These are phyloP conservation scores for Eunapius fragilis DNA, from an alignment of 37 sponge, comb jelly and placozoan genomes.

Conservation along the genomic window DNA sequence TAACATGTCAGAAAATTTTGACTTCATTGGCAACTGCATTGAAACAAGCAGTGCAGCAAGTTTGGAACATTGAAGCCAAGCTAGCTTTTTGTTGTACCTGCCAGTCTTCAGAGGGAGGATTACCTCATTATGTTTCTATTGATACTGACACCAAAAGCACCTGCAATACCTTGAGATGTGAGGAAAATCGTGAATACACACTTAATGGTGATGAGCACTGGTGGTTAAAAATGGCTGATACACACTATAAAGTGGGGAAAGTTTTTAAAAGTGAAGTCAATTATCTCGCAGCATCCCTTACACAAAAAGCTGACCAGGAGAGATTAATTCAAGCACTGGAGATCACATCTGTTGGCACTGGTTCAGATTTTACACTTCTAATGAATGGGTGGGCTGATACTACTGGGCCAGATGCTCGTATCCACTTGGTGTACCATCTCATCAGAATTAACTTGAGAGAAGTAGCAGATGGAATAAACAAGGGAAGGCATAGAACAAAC, in stretches of 20 bases:
- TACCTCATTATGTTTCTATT: too few species aligned
- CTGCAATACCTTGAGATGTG: background rate
- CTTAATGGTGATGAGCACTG: background rate
- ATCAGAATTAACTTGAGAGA: too few species aligned
- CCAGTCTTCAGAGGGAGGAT: too few species aligned
- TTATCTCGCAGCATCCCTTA: background rate
- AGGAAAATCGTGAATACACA: background rate
- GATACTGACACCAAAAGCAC: background rate
- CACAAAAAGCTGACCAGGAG: background rate
- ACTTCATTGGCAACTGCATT: too few species aligned
- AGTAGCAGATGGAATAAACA: too few species aligned
- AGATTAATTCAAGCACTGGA: background rate
- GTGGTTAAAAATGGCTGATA: background rate
- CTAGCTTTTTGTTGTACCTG: too few species aligned
- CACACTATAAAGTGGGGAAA: background rate
- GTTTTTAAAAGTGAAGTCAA: background rate
- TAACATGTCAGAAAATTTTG: too few species aligned
- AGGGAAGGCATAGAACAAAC: too few species aligned
- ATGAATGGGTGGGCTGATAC: background rate
- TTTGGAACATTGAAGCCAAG: too few species aligned
- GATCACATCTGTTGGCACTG: background rate
- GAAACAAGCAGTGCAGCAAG: too few species aligned
- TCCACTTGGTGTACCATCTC: too few species aligned
- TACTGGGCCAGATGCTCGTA: background rate
- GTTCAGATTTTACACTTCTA: background rate